Percentiles rank a stretch among this genome's conserved stretches.
phyloP scores from a whole-genome alignment of 1,140 invertebrate species.

The Antheraea mylitta region DNA sequence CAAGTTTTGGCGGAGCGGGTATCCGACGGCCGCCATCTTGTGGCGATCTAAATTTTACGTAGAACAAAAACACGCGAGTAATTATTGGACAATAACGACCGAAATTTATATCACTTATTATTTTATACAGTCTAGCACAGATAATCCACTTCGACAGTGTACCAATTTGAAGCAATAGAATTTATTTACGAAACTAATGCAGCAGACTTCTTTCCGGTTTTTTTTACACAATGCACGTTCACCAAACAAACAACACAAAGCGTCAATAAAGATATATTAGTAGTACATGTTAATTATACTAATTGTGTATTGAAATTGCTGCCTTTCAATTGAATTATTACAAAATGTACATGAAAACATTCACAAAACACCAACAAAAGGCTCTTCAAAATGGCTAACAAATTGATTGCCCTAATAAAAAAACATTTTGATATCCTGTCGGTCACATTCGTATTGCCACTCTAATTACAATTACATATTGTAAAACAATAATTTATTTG shows the following conservation, averaged over 20 bases:
- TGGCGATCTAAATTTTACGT: conserved; percentile 73
- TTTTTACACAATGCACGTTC: conserved; percentile 65
- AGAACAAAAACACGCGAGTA: conserved; percentile 70
- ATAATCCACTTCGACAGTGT: conserved; percentile 34
- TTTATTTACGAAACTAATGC: conserved; percentile 46
- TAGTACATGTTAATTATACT: conserved; percentile 31
- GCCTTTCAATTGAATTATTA: conserved; percentile 48
- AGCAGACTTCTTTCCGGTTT: conserved; percentile 64
- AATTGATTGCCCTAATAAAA: conserved; percentile 73
- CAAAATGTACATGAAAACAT: conserved; percentile 73
- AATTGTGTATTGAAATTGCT: conserved; percentile 38
- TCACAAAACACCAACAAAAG: conserved; percentile 79
- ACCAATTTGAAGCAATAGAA: conserved; percentile 25
- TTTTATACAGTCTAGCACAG: conserved; percentile 27
- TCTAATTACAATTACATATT: conserved; percentile 53
- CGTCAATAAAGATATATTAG: conserved; percentile 30
- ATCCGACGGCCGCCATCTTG: conserved; percentile 74
- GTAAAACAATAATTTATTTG: conserved; percentile 32
- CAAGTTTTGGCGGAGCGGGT: conserved; percentile 73
- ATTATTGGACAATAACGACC: conserved; percentile 41
- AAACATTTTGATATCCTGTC: conserved; percentile 75
- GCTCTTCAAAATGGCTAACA: conserved; percentile 78
- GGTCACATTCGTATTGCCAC: conserved; percentile 71
- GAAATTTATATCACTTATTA: conserved; percentile 11
- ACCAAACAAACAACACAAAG: conserved; percentile 62